Evolutionary conservation across 2,113 vertebrate species (phyloP).

Genomic region (Galeopterus variegatus): DNA sequence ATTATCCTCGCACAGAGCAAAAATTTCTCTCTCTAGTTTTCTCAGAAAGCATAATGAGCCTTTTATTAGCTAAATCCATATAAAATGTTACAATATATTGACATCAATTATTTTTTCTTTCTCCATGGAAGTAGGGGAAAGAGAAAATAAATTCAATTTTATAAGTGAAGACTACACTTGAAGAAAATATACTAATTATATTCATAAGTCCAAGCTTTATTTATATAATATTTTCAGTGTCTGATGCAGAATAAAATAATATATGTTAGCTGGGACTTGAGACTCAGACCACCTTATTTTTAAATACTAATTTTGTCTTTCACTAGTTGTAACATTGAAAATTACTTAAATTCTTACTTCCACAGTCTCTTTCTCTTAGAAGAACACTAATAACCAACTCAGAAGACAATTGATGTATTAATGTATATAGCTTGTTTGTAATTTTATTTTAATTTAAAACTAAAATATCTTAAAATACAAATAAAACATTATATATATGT

Average conservation of each 20-base stretch:
- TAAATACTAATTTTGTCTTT: neutral
- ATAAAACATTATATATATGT: neutral
- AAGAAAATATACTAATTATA: neutral
- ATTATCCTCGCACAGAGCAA: neutral
- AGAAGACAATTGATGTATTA: neutral
- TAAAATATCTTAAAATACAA: neutral
- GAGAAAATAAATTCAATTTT: neutral
- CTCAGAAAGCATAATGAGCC: neutral
- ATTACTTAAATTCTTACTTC: neutral
- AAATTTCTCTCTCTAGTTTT: neutral
- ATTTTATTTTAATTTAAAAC: neutral
- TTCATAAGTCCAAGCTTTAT: neutral
- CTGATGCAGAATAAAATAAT: neutral
- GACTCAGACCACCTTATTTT: neutral
- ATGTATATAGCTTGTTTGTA: neutral
- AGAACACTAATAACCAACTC: neutral
- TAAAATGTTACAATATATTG: neutral
- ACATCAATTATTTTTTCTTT: neutral
- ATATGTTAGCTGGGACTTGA: neutral
- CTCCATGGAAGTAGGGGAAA: neutral
- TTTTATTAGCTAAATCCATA: neutral
- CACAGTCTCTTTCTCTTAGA: neutral
- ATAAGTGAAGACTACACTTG: neutral
- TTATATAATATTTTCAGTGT: neutral
- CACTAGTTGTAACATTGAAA: neutral